Conservation (phyloP, 2,113 vertebrate genomes). For the Pelobates fuscus region DNA sequence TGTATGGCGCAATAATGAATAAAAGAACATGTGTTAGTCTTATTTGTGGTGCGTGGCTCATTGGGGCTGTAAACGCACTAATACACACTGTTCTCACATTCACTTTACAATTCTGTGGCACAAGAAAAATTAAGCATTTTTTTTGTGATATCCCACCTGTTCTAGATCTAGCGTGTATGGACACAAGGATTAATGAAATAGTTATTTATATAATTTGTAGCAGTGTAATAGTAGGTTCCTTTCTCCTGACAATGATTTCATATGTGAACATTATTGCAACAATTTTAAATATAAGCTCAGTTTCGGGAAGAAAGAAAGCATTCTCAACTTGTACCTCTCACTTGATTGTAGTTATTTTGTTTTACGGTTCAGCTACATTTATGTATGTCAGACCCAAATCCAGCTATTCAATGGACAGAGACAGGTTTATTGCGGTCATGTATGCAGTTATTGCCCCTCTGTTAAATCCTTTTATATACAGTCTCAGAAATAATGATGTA, state of each 20-base stretch:
- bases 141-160: conserved; percentile 38
- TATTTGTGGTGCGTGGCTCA: background rate
- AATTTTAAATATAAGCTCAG: conserved; percentile 15
- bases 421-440: conserved; percentile 4
- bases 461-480: conserved; percentile 44
- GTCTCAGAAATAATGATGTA: conserved; percentile 24
- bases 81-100: conserved; percentile 18
- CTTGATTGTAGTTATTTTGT: conserved; percentile 23
- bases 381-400: conserved; percentile 40
- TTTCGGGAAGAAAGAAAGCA: conserved; percentile 25
- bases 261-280: conserved; percentile 23
- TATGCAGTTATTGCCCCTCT: conserved; percentile 25
- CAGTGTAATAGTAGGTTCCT: background rate
- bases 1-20: conserved; percentile 26
- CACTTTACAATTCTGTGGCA: conserved; percentile 7
- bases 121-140: conserved; percentile 26
- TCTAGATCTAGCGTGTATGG: conserved; percentile 15
- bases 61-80: conserved; percentile 15
- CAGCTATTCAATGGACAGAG: conserved; percentile 24
- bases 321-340: conserved; percentile 44
- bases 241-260: conserved; percentile 15
- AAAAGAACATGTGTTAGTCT: conserved; percentile 25
- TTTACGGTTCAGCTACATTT: conserved; percentile 33
- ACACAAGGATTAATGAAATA: conserved; percentile 30
- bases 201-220: conserved; percentile 16